phyloP scores from a whole-genome alignment of 2,888 invertebrate genomes.

The Chrysodeixis includens region DNA sequence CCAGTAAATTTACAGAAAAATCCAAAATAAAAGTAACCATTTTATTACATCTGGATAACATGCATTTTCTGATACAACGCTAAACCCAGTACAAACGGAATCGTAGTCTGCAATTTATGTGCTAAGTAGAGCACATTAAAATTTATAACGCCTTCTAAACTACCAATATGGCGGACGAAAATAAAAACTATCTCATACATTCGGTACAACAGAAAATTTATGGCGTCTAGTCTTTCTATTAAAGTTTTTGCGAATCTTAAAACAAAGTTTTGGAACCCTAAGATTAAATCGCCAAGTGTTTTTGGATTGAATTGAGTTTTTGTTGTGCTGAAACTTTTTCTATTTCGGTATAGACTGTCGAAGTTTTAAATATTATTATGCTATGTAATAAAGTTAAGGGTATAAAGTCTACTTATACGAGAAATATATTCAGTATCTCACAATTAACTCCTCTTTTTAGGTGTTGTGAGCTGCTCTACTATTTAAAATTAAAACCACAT shows the following conservation, averaged over 20 bases:
- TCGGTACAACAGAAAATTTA: conserved; percentile 51
- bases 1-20: background rate
- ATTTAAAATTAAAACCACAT: background rate
- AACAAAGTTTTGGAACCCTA: conserved; percentile 21
- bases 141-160: conserved; percentile 60
- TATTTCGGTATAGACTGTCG: conserved; percentile 20
- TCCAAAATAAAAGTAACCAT: background rate
- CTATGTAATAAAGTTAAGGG: background rate
- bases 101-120: conserved; percentile 62
- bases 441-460: too few relatives aligned
- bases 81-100: conserved; percentile 22
- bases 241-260: conserved; percentile 33
- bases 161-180: conserved; percentile 52
- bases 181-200: conserved; percentile 33
- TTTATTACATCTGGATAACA: background rate
- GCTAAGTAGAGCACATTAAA: conserved; percentile 63
- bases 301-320: conserved; percentile 45
- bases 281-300: conserved; percentile 37
- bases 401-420: background rate
- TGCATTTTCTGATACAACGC: conserved; percentile 13
- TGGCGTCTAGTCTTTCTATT: conserved; percentile 56
- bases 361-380: background rate
- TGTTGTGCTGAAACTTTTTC: conserved; percentile 42
- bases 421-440: background rate
- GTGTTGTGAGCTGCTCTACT: background rate